A percentile compares a stretch with the other conserved stretches of the same genome.
Conservation (phyloP, 2,113 vertebrate species). For the Salminus brasiliensis region DNA sequence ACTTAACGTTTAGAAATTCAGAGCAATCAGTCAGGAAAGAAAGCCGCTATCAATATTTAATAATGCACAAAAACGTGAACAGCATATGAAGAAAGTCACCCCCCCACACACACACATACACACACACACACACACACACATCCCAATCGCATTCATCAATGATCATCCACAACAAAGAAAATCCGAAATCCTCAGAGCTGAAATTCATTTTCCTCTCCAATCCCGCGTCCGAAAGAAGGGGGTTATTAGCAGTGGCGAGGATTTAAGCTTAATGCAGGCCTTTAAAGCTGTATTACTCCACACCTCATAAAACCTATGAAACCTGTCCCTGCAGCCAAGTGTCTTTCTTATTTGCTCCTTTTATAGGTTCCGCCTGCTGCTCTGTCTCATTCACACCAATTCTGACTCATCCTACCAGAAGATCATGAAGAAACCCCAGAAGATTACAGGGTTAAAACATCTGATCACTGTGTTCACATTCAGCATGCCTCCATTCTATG, state of each 20-base stretch:
- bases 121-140: neutral
- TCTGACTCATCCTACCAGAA: neutral
- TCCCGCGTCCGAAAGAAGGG: neutral
- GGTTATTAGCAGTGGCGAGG: conserved; percentile 29
- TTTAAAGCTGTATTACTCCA: conserved; percentile 35
- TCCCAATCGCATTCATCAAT: conserved; percentile 1
- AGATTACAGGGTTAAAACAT: too few species aligned
- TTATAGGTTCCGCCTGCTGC: conserved; percentile 1
- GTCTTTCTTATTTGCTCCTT: neutral
- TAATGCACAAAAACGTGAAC: neutral
- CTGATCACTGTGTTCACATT: too few species aligned
- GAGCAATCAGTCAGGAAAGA: neutral
- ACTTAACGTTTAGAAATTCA: conserved; percentile 4
- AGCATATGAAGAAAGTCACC: conserved; percentile 1
- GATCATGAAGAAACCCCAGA: too few species aligned
- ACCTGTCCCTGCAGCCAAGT: neutral
- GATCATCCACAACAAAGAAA: conserved; percentile 1
- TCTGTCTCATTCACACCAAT: neutral
- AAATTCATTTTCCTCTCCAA: conserved; percentile 14
- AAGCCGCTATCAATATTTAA: conserved; percentile 17
- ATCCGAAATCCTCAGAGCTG: neutral
- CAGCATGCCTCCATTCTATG: too few species aligned
- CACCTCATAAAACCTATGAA: neutral
- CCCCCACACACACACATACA: neutral
- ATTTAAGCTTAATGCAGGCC: conserved; percentile 32